Conservation (phyloP, 2,113 vertebrate genomes). For the Nothobranchius kuhntae region DNA sequence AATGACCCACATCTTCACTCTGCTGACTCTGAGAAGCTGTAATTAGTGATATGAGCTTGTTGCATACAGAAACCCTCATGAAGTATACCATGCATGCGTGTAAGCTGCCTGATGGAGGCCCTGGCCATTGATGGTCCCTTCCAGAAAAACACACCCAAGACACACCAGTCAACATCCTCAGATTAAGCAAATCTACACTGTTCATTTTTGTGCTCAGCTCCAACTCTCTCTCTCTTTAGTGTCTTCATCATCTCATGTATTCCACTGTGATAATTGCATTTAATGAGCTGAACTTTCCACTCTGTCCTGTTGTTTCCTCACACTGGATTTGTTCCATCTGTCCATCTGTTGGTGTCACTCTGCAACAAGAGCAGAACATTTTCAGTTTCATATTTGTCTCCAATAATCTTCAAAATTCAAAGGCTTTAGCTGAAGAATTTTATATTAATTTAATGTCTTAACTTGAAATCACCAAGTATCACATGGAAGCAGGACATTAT, state of each 20-base stretch:
- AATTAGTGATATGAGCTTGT: slow-evolving; percentile 39
- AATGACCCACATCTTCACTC: slow-evolving; percentile 49
- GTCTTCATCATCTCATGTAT: slow-evolving; percentile 12
- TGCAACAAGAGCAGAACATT: slow-evolving; percentile 14
- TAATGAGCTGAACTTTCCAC: slow-evolving; percentile 19
- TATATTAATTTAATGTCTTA: background rate
- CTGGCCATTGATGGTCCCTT: background rate
- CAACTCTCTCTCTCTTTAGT: background rate
- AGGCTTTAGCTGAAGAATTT: slow-evolving; percentile 6
- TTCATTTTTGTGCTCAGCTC: slow-evolving; percentile 1
- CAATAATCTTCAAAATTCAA: no score
- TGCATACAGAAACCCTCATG: slow-evolving; percentile 18
- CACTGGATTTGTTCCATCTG: slow-evolving; percentile 15
- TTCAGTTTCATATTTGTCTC: background rate
- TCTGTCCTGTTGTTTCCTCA: slow-evolving; percentile 1
- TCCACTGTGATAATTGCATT: slow-evolving; percentile 16
- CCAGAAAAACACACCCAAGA: slow-evolving; percentile 1
- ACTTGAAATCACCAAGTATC: background rate
- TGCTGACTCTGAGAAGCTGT: slow-evolving; percentile 38
- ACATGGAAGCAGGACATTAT: no score
- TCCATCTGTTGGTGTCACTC: slow-evolving; percentile 17
- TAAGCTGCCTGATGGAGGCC: slow-evolving; percentile 24
- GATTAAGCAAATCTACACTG: background rate
- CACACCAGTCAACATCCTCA: slow-evolving; percentile 13
- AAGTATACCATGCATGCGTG: slow-evolving; percentile 15